These are phyloP conservation scores for Troglohyphantes excavatus DNA, from an alignment of 2,888 invertebrate species.

Conservation along the genomic window DNA sequence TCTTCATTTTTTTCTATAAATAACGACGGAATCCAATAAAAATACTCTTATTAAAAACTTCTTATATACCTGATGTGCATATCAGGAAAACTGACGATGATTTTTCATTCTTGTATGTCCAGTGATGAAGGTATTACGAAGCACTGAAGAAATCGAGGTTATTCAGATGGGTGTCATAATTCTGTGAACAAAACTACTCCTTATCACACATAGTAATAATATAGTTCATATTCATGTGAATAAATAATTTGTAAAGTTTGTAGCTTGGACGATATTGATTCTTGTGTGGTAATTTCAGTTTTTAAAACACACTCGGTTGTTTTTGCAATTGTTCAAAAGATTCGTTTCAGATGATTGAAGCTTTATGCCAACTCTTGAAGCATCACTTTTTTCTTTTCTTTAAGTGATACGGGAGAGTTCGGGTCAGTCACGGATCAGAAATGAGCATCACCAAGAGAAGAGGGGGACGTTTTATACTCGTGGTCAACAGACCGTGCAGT, in stretches of 20 bases:
- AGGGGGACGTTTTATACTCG: slow-evolving; percentile 68
- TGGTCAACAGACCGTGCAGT: slow-evolving; percentile 60
- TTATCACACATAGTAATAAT: too few relatives aligned
- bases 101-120: background rate
- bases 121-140: background rate
- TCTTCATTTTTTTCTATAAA: slow-evolving; percentile 29
- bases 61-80: background rate
- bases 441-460: slow-evolving; percentile 57
- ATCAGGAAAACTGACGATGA: slow-evolving; percentile 12
- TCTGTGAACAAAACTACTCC: too few relatives aligned
- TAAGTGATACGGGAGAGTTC: background rate
- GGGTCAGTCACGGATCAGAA: slow-evolving; percentile 20
- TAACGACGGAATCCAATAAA: background rate
- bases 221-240: too few relatives aligned
- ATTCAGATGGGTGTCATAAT: too few relatives aligned
- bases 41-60: background rate
- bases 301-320: too few relatives aligned
- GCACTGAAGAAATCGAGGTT: too few relatives aligned
- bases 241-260: too few relatives aligned
- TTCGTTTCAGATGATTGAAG: too few relatives aligned
- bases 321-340: too few relatives aligned
- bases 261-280: too few relatives aligned
- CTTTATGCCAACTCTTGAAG: background rate
- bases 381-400: background rate
- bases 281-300: too few relatives aligned